Conservation (phyloP, 2,888 invertebrate species). For the Drepanosiphum platanoidis region DNA sequence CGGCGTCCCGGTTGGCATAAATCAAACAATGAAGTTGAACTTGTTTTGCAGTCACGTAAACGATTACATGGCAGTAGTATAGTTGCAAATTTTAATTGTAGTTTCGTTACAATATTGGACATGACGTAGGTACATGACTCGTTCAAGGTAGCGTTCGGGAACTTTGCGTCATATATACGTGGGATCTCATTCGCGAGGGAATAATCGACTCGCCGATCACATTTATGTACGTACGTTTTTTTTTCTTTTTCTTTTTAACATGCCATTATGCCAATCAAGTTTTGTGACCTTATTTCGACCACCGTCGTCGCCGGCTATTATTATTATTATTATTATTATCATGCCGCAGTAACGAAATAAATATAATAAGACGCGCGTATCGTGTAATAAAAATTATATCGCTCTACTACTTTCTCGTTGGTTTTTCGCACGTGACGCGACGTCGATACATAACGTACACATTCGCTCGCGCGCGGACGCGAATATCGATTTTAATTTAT, state of each 20-base stretch:
- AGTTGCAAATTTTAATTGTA: conserved; percentile 23
- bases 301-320: neutral
- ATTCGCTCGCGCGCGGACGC: too few relatives aligned
- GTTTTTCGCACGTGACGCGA: too few relatives aligned
- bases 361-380: too few relatives aligned
- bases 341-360: neutral
- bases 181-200: conserved; percentile 3
- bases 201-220: conserved; percentile 26
- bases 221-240: too few relatives aligned
- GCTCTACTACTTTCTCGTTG: too few relatives aligned
- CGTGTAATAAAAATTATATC: too few relatives aligned
- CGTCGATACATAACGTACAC: too few relatives aligned
- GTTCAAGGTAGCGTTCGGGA: conserved; percentile 38
- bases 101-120: conserved; percentile 24
- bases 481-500: neutral
- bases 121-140: conserved; percentile 23
- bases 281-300: conserved; percentile 38
- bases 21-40: conserved; percentile 41
- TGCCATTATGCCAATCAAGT: conserved; percentile 18
- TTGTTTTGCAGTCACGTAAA: conserved; percentile 45
- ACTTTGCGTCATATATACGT: conserved; percentile 27
- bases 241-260: too few relatives aligned
- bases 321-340: neutral
- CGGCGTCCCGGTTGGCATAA: conserved; percentile 26
- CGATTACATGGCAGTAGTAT: neutral